A percentile compares a stretch with the other conserved stretches of the same genome.
Evolutionary conservation across 2,888 invertebrate species (phyloP).

Genomic region (Leucoptera coffeella): DNA sequence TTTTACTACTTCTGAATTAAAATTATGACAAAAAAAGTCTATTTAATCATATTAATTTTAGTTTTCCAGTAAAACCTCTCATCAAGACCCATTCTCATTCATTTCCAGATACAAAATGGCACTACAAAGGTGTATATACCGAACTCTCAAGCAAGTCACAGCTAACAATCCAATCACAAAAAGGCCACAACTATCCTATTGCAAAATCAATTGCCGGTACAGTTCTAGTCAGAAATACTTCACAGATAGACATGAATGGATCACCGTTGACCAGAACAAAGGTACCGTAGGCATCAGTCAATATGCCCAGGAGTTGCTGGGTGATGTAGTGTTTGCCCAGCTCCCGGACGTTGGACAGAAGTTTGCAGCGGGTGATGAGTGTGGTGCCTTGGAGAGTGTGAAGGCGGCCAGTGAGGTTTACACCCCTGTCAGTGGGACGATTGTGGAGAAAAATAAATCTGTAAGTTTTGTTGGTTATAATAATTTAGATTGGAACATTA

Average conservation of each 20-base stretch:
- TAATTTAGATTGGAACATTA: not conserved
- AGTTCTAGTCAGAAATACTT: no score
- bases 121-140: no score
- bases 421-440: conserved; percentile 74
- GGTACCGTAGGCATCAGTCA: conserved; percentile 82
- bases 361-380: conserved; percentile 67
- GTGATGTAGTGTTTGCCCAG: conserved; percentile 88
- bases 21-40: no score
- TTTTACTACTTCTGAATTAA: no score
- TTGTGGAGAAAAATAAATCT: conserved; percentile 10
- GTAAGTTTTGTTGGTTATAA: not conserved
- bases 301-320: conserved; percentile 63
- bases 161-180: no score
- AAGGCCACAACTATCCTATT: no score
- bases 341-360: conserved; percentile 67
- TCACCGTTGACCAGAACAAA: conserved; percentile 61
- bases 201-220: no score
- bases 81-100: no score
- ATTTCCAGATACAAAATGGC: no score
- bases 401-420: conserved; percentile 88
- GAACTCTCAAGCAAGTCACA: no score
- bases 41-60: no score
- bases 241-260: conserved; percentile 88
- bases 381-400: conserved; percentile 85
- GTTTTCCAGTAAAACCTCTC: no score